Percentiles rank a stretch among this genome's conserved stretches.
Conservation (phyloP, 1,140 invertebrate genomes). For the Octopus bimaculoides region DNA sequence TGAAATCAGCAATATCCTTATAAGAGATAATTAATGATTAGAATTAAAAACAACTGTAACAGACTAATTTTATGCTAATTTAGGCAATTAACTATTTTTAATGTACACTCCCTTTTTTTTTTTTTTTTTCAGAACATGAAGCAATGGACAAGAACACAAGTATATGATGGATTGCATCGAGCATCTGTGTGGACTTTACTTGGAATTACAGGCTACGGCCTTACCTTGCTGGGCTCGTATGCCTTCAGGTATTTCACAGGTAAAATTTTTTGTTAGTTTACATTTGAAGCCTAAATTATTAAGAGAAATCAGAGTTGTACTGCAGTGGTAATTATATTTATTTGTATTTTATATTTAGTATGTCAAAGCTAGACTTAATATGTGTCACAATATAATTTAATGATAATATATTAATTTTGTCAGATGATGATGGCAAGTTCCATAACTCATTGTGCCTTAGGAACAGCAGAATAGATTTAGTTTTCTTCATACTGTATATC, state of each 20-base stretch:
- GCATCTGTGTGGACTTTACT: not conserved
- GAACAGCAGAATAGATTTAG: too few species aligned
- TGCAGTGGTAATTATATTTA: too few species aligned
- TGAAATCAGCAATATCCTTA: too few species aligned
- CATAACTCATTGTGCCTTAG: too few species aligned
- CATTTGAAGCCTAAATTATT: not conserved
- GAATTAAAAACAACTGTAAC: too few species aligned
- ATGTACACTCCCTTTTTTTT: not conserved
- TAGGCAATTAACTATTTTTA: too few species aligned
- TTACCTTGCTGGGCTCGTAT: not conserved
- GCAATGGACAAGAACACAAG: not conserved
- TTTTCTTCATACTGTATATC: too few species aligned
- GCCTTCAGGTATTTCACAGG: not conserved
- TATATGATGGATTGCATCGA: constrained; percentile 1
- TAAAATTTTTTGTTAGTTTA: not conserved
- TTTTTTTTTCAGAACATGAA: not conserved
- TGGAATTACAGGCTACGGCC: constrained; percentile 4
- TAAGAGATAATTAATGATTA: too few species aligned
- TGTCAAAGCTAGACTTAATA: not conserved
- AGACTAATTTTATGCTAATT: too few species aligned
- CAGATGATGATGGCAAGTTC: not conserved
- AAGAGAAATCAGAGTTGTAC: not conserved
- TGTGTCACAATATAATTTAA: not conserved
- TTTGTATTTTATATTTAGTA: not conserved
- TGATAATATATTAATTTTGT: not conserved